Evolutionary conservation across 2,797 vertebrate genomes (phyloP).

Genomic region (Sciaenops ocellatus): DNA sequence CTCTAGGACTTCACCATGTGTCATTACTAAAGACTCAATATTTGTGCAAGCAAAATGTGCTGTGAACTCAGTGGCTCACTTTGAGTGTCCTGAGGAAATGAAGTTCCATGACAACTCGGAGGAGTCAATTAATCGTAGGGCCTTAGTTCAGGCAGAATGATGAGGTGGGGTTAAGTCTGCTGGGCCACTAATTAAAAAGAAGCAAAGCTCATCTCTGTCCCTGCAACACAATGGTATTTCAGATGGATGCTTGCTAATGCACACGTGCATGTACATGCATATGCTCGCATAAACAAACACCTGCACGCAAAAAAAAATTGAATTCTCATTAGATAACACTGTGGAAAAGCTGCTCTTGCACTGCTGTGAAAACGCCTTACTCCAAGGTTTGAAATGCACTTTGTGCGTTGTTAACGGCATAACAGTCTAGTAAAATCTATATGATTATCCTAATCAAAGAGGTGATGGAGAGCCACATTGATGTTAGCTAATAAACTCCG

Average conservation of each 20-base stretch:
- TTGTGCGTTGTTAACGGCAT: slow-evolving; percentile 44
- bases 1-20: slow-evolving; percentile 58
- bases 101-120: slow-evolving; percentile 80
- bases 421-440: slow-evolving; percentile 49
- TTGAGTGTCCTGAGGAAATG: slow-evolving; percentile 70
- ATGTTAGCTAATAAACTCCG: slow-evolving; percentile 68
- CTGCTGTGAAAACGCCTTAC: slow-evolving; percentile 6
- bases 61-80: slow-evolving; percentile 67
- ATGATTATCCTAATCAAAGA: slow-evolving; percentile 67
- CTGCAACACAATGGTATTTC: slow-evolving; percentile 54
- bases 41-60: slow-evolving; percentile 73
- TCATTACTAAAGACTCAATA: slow-evolving; percentile 74
- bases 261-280: not conserved
- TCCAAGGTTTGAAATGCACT: slow-evolving; percentile 10
- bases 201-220: slow-evolving; percentile 71
- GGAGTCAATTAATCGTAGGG: slow-evolving; percentile 82
- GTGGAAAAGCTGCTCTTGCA: slow-evolving; percentile 30
- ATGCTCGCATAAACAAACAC: slow-evolving; percentile 17
- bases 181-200: slow-evolving; percentile 85
- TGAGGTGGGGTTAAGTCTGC: slow-evolving; percentile 81
- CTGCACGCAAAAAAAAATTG: not conserved
- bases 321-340: slow-evolving; percentile 49
- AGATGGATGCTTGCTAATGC: slow-evolving; percentile 56
- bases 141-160: slow-evolving; percentile 78
- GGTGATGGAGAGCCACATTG: slow-evolving; percentile 43